phyloP scores from a whole-genome alignment of 2,888 invertebrate species.

The Reticulitermes lucifugus region DNA sequence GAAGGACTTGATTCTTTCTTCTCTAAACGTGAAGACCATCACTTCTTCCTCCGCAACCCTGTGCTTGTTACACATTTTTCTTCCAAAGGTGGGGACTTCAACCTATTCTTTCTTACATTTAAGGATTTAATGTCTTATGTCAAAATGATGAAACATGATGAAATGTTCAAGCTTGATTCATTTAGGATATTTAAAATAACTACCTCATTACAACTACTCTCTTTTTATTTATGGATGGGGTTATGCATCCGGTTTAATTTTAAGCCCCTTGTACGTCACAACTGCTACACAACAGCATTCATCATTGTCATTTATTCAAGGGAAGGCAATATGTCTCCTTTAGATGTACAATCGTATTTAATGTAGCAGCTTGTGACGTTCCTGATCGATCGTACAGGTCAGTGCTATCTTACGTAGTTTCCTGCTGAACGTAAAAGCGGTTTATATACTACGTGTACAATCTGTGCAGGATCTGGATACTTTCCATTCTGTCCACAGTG shows the following conservation, averaged over 20 bases:
- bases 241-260: neutral
- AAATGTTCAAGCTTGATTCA: neutral
- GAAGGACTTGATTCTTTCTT: no score
- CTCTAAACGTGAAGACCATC: no score
- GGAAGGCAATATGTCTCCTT: neutral
- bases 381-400: neutral
- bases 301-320: conserved; percentile 14
- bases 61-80: no score
- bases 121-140: neutral
- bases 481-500: no score
- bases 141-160: neutral
- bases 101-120: neutral
- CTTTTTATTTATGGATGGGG: neutral
- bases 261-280: neutral
- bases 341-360: conserved; percentile 6
- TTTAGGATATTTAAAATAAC: neutral
- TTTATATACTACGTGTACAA: neutral
- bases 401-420: neutral
- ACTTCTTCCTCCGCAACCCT: no score
- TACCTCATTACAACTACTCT: neutral
- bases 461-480: no score
- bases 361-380: neutral
- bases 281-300: neutral
- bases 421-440: neutral
- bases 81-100: no score